phyloP scores from a whole-genome alignment of 2,797 vertebrate species.

The Anguilla obscura region DNA sequence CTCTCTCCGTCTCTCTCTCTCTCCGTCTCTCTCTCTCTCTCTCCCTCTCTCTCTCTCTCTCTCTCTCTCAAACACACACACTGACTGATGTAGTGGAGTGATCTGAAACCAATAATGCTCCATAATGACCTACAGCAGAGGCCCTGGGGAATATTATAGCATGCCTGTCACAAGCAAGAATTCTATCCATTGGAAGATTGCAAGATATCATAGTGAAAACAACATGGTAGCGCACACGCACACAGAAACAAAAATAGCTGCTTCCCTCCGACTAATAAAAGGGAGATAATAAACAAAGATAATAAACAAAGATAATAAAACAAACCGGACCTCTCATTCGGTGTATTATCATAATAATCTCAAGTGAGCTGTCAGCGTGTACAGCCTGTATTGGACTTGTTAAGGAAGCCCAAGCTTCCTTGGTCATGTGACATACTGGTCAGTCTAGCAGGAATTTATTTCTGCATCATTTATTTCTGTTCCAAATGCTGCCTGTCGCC shows the following conservation, averaged over 20 bases:
- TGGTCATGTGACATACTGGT: neutral
- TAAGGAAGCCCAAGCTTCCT: neutral
- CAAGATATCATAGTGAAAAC: neutral
- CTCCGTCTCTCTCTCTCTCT: neutral
- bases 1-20: neutral
- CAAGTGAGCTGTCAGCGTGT: neutral
- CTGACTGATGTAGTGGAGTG: conserved; percentile 20
- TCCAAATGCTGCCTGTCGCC: conserved; percentile 13
- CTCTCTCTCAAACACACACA: neutral
- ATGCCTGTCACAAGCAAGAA: neutral
- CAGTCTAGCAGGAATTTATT: neutral
- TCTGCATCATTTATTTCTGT: neutral
- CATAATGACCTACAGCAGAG: conserved; percentile 9
- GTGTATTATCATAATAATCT: neutral
- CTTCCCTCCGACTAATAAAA: neutral
- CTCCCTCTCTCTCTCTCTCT: neutral
- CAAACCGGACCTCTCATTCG: neutral
- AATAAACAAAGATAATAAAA: no score
- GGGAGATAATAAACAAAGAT: no score
- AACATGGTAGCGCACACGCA: neutral
- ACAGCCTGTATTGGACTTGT: neutral
- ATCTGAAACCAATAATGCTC: conserved; percentile 30
- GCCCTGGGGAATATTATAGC: neutral
- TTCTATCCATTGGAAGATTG: neutral
- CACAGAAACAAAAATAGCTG: neutral